phyloP scores from a whole-genome alignment of 2,797 vertebrate species.

The Characodon lateralis region DNA sequence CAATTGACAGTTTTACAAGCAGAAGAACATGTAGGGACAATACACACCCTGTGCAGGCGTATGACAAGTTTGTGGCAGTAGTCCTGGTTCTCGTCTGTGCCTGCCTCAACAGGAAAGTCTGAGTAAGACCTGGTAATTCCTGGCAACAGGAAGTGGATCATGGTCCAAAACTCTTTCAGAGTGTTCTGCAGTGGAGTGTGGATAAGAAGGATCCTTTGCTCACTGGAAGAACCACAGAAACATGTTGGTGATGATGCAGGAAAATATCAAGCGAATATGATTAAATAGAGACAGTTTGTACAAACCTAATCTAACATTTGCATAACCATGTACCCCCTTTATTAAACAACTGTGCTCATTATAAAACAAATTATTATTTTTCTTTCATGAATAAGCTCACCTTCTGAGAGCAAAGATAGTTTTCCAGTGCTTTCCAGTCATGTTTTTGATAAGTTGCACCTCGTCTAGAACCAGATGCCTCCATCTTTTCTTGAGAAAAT shows the following conservation, averaged over 20 bases:
- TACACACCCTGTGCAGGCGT: constrained; percentile 89
- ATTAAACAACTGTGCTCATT: background rate
- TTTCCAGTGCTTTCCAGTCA: constrained; percentile 93
- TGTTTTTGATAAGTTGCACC: constrained; percentile 91
- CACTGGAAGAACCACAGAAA: constrained; percentile 74
- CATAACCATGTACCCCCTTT: background rate
- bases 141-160: constrained; percentile 92
- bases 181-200: constrained; percentile 91
- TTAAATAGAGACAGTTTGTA: background rate
- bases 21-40: background rate
- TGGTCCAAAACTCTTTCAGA: constrained; percentile 91
- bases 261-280: background rate
- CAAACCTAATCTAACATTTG: background rate
- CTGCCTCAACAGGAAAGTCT: constrained; percentile 90
- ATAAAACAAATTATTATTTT: background rate
- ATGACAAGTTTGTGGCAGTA: constrained; percentile 95
- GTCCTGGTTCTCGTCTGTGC: constrained; percentile 94
- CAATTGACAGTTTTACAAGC: background rate
- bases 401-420: constrained; percentile 88
- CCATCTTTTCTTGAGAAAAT: constrained; percentile 89
- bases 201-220: constrained; percentile 90
- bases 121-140: constrained; percentile 89
- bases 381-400: constrained; percentile 62
- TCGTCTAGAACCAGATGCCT: constrained; percentile 90
- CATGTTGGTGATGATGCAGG: background rate